These are phyloP conservation scores for Morbakka virulenta DNA, from an alignment of 30 jellyfish, hydroid and myxozoan genomes.

Conservation along the genomic window DNA sequence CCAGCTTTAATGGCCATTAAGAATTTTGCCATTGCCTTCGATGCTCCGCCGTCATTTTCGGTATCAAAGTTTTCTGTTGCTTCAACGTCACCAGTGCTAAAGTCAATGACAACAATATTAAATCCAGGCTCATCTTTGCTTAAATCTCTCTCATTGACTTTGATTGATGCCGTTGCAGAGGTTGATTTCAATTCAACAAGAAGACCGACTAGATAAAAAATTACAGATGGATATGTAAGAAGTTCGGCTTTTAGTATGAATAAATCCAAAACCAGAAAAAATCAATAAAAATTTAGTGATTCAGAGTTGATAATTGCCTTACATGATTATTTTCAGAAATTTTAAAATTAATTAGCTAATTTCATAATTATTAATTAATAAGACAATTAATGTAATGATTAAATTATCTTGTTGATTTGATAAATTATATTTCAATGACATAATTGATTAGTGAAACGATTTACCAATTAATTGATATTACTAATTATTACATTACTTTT, in stretches of 20 bases:
- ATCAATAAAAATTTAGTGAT: not conserved
- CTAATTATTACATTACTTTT: too few species aligned
- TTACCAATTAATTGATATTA: too few species aligned
- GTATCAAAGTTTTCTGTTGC: constrained; percentile 83
- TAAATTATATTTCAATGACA: too few species aligned
- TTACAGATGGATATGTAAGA: not conserved
- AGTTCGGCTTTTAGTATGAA: not conserved
- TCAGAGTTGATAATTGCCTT: too few species aligned
- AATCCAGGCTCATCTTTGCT: constrained; percentile 88
- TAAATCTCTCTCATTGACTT: constrained; percentile 77
- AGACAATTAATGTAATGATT: too few species aligned
- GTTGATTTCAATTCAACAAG: constrained; percentile 71
- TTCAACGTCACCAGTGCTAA: constrained; percentile 72
- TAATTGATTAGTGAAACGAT: too few species aligned
- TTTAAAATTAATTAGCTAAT: too few species aligned
- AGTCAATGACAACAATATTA: constrained; percentile 79
- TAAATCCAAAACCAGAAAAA: not conserved
- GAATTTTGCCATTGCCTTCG: constrained; percentile 87
- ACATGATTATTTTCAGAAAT: too few species aligned
- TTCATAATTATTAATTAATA: too few species aligned
- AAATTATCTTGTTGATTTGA: too few species aligned
- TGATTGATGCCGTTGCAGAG: constrained; percentile 66
- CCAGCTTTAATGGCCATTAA: constrained; percentile 68
- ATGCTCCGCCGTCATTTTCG: constrained; percentile 78
- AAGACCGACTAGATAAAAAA: constrained; percentile 1